A percentile compares a stretch with the other conserved stretches of the same genome.
Conservation (phyloP, 2,113 vertebrate species). For the Craseonycteris thonglongyai region DNA sequence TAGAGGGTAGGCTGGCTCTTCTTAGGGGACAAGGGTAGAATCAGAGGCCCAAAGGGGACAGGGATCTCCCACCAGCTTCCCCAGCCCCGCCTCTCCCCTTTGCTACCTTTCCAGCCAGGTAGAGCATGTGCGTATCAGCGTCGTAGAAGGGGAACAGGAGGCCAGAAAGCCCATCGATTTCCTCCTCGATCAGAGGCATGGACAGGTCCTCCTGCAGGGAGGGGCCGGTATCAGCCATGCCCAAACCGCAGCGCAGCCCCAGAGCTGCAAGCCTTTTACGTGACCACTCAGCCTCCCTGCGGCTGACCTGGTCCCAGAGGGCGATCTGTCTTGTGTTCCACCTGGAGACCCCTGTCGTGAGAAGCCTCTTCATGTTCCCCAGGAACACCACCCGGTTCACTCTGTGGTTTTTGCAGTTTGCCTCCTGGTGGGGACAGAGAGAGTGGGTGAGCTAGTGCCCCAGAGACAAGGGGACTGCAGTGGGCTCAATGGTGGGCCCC, state of each 20-base stretch:
- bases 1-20: background rate
- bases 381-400: slow-evolving; percentile 95
- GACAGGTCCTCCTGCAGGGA: slow-evolving; percentile 88
- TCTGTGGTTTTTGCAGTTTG: slow-evolving; percentile 93
- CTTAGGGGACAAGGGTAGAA: background rate
- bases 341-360: slow-evolving; percentile 94
- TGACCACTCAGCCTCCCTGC: accelerated
- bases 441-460: background rate
- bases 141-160: slow-evolving; percentile 97
- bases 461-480: background rate
- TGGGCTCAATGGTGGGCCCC: background rate
- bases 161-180: slow-evolving; percentile 95
- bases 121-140: slow-evolving; percentile 95
- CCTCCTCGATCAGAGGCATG: slow-evolving; percentile 93
- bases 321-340: slow-evolving; percentile 98
- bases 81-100: background rate
- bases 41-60: accelerated
- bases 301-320: slow-evolving; percentile 95
- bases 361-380: slow-evolving; percentile 91
- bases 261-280: no score
- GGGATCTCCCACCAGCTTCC: background rate
- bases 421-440: slow-evolving; percentile 81
- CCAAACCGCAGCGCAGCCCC: background rate
- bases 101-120: slow-evolving; percentile 94
- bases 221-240: background rate